These are phyloP conservation scores for Danio aesculapii DNA, from an alignment of 2,797 vertebrate species.

Conservation along the genomic window DNA sequence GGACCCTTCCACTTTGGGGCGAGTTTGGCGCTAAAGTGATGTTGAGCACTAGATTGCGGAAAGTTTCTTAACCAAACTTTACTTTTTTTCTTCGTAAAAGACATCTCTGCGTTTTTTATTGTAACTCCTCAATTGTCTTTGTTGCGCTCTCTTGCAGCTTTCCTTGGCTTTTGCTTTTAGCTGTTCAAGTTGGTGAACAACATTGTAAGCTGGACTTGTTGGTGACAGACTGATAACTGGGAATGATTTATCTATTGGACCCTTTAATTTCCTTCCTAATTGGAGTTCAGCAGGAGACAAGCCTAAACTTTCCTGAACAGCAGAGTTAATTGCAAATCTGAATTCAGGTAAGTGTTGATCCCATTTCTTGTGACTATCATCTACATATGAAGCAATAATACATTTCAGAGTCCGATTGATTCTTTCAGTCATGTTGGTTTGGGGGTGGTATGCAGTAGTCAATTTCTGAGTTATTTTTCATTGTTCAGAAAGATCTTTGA, in stretches of 20 bases:
- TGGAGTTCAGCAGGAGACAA: not conserved
- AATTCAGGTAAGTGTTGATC: too few relatives aligned
- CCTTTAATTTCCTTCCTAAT: not conserved
- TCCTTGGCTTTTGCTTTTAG: too few relatives aligned
- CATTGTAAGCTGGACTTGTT: not conserved
- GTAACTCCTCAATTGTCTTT: conserved; percentile 3
- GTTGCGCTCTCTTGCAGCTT: too few relatives aligned
- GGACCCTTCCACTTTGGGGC: not conserved
- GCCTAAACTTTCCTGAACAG: conserved; percentile 1
- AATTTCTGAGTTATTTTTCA: too few relatives aligned
- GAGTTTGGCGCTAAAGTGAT: not conserved
- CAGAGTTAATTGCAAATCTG: not conserved
- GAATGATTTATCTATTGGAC: not conserved
- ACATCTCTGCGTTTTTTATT: not conserved
- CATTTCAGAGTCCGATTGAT: too few relatives aligned
- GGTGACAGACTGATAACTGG: not conserved
- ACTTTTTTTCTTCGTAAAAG: not conserved
- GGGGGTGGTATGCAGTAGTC: too few relatives aligned
- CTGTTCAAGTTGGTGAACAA: too few relatives aligned
- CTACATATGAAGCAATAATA: too few relatives aligned
- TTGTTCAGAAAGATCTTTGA: too few relatives aligned
- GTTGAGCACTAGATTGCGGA: not conserved
- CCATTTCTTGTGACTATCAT: too few relatives aligned
- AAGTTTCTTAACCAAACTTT: not conserved
- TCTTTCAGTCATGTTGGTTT: too few relatives aligned